These are phyloP conservation scores for Tipula unca DNA, from an alignment of 2,888 invertebrate species.

Conservation along the genomic window DNA sequence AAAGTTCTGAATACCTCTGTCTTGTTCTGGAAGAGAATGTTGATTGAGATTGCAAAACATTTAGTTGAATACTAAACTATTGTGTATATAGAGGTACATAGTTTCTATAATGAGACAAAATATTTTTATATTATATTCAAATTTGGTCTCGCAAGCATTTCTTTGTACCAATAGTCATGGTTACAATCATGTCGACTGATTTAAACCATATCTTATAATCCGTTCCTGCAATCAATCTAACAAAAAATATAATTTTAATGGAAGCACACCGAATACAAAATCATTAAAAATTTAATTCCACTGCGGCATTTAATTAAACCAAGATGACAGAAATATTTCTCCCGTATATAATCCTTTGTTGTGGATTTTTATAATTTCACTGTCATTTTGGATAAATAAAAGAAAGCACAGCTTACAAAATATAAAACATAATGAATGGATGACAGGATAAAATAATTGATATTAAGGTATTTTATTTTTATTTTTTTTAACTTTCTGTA, in stretches of 20 bases:
- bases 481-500: background rate
- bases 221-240: background rate
- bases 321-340: background rate
- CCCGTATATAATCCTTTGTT: background rate
- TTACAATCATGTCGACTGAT: background rate
- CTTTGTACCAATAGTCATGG: background rate
- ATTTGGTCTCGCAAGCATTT: no score
- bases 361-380: background rate
- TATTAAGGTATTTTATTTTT: background rate
- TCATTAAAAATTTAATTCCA: background rate
- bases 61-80: background rate
- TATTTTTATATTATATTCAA: no score
- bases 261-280: background rate
- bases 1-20: background rate
- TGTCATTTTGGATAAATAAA: background rate
- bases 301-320: background rate
- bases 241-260: no score
- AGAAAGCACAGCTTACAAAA: background rate
- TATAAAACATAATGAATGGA: background rate
- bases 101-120: no score
- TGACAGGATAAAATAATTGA: background rate
- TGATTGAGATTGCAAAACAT: no score
- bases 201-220: background rate
- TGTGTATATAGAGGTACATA: no score
- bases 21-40: background rate